Evolutionary conservation across 2,797 vertebrate genomes (phyloP).

Genomic region (Phalloptychus januarius): DNA sequence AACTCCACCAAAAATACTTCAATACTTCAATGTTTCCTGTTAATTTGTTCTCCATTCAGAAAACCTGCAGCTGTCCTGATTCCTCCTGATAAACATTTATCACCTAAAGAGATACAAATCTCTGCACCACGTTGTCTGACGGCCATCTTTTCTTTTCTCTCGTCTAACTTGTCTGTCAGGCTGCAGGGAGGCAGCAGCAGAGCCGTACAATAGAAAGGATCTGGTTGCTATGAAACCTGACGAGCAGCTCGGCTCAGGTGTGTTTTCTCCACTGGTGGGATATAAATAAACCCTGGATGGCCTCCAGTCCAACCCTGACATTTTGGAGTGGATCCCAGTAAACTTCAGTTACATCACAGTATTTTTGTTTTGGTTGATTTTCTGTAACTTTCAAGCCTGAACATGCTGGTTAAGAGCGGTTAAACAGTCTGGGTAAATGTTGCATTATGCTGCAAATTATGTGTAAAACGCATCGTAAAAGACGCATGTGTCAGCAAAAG

Average conservation of each 20-base stretch:
- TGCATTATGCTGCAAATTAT: constrained; percentile 7
- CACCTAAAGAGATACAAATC: neutral
- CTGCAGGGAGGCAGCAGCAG: constrained; percentile 28
- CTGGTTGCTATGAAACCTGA: constrained; percentile 70
- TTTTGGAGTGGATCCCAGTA: constrained; percentile 5
- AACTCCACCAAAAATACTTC: too few relatives aligned
- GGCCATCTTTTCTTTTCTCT: constrained; percentile 10
- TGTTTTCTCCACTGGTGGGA: constrained; percentile 9
- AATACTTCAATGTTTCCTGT: too few relatives aligned
- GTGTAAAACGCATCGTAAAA: neutral
- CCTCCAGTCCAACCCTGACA: neutral
- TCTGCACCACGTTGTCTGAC: neutral
- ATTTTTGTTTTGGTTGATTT: neutral
- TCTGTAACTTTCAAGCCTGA: constrained; percentile 1
- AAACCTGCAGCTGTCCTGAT: neutral
- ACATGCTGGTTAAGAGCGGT: neutral
- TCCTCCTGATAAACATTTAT: neutral
- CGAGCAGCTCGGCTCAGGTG: constrained; percentile 32
- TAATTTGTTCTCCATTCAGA: neutral
- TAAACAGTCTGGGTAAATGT: neutral
- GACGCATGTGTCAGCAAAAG: constrained; percentile 28
- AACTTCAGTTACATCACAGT: neutral
- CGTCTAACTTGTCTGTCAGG: constrained; percentile 63
- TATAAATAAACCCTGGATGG: constrained; percentile 24
- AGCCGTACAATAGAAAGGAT: constrained; percentile 59